Base-by-base conservation (phyloP, 2,113 vertebrate species). In the Pseudonaja textilis region DNA sequence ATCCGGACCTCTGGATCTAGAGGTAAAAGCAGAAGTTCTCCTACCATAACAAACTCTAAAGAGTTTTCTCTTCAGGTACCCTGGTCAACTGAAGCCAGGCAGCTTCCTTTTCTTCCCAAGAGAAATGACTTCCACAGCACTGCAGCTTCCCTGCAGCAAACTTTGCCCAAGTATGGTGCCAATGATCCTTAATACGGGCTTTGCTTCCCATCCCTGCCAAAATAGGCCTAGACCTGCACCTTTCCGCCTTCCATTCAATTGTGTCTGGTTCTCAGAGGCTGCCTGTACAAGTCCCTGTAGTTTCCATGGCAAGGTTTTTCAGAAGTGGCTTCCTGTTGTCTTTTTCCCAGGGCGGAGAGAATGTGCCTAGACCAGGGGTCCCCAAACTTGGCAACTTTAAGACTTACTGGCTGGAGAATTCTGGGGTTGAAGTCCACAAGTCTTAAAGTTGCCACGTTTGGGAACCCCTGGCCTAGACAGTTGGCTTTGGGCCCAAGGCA, bases 1-100 rank as follows among this genome's bases (percentile, higher is more conserved):
- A 99, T 99, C 93, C 98, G 98, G 93, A 99, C 98, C 97, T 99
- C 99, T 9, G 99, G 99, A 96, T 99, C 99, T 99, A 96, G 89
- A 94, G 55, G 93, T 26, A 93, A 95, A 93, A 93, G 64, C 10
- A 90, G 39, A 22, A 95, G 93, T 11, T 54, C 34, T 14, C 45
- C 12, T 23, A n/a, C 42, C 86, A 22, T 23, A 20, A 45, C 29
- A 23, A 22, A 29, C 23, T 20, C 18, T 61, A 26, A 22, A 26
- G 0, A 59, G 18, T 7, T 16, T 12, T 39, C 20, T 81, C 26
- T 54, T 29, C 22, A 42, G 45, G 3, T 59, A 87, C 29, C 25
- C 10, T 20, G 20, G 56, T 23, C 26, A 50, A 25, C 57, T 87
- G 85, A 50, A 87, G 85, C 10, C 18, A 90, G 64, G 29, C 22